These are phyloP conservation scores for Cephus rjabovi DNA, from an alignment of 2,888 invertebrate species.

Conservation along the genomic window DNA sequence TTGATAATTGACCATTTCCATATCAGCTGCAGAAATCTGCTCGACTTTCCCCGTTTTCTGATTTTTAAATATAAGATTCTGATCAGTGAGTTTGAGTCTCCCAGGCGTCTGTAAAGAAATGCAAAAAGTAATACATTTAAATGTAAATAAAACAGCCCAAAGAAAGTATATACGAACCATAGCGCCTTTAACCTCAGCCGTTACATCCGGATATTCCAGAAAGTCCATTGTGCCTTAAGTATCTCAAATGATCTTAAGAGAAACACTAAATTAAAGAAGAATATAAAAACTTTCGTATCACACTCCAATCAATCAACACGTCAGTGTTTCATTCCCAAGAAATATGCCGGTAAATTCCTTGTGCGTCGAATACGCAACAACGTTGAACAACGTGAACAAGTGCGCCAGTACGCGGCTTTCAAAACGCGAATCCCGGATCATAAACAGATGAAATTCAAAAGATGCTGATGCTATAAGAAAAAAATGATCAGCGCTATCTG, in stretches of 20 bases:
- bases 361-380: background rate
- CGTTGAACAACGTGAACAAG: background rate
- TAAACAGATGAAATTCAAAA: too few relatives aligned
- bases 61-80: slow-evolving; percentile 92
- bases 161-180: slow-evolving; percentile 76
- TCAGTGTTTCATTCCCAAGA: background rate
- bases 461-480: too few relatives aligned
- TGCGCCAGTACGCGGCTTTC: background rate
- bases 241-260: background rate
- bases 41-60: slow-evolving; percentile 97
- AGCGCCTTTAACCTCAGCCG: slow-evolving; percentile 85
- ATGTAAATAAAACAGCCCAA: background rate
- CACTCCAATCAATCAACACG: background rate
- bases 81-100: slow-evolving; percentile 90
- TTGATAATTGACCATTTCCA: slow-evolving; percentile 93
- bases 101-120: slow-evolving; percentile 81
- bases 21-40: slow-evolving; percentile 84
- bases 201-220: slow-evolving; percentile 88
- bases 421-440: too few relatives aligned
- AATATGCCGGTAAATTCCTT: background rate
- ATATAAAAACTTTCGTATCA: background rate
- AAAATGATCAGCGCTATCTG: too few relatives aligned
- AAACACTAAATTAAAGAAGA: background rate
- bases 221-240: slow-evolving; percentile 74
- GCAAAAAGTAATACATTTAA: slow-evolving; percentile 6